Evolutionary conservation across 2,797 vertebrate genomes (phyloP), one percentile per base, ranked within the genome.

Genomic region (Perodicticus potto): DNA sequence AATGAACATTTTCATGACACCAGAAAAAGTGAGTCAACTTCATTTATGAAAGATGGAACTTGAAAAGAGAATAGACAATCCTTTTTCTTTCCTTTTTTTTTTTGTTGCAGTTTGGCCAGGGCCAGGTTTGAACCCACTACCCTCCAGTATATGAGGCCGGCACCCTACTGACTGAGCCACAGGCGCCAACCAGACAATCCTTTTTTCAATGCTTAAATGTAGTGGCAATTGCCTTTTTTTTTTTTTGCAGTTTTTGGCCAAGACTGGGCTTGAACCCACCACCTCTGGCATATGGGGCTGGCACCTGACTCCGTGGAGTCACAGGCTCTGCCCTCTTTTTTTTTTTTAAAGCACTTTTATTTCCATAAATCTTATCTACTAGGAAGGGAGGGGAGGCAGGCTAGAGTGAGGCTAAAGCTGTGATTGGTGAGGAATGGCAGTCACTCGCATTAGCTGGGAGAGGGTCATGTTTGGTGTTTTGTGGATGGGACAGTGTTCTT

Each of bases 1-100:
- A 92, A 82, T 57, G 49, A 91, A 72, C n/a, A 74, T 65, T 81
- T 85, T 94, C 74, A 25, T 92, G 40, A 78, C 19, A 94, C 4
- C 34, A 93, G 29, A 86, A 82, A 77, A 82, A 88, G 8, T 86
- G 11, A 83, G 20, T 74, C n/a, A 88, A 61, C 3, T 37, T 74
- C 45, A 53, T 22, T 72, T 70, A 72, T 27, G 25, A 87, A 95
- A 95, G 43, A 70, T 9, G 91, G 67, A 89, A 76, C 11, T n/a
- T 74, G 74, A 90, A 86, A 88, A 73, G 40, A 93, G 80, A 91
- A 25, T 19, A 93, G 45, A 37, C 61, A 63, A 77, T 91, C 34
- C 25, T 88, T 96, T 87, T 78, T 32, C 14, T 53, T 53, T 16
- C 14, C 14, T 14, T 53, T 53, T 53, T 16, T 53, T 53, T 53